Base-by-base conservation (phyloP, 2,113 vertebrate genomes). In the Phocoena sinus region DNA sequence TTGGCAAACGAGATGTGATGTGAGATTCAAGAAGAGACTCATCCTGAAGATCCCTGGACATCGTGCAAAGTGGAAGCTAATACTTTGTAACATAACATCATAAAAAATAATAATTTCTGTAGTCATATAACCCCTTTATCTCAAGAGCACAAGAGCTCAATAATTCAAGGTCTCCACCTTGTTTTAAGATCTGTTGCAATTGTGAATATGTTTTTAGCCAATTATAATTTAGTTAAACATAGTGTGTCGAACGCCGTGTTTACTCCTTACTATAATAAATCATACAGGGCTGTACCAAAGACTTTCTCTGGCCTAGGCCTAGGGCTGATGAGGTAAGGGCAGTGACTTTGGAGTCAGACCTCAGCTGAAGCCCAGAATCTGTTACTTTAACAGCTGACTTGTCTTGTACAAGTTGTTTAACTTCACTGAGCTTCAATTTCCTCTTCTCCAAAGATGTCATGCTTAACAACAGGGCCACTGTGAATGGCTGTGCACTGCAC, bases 181-280 rank as follows among this genome's bases (percentile, higher is more conserved):
- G 44, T 81, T 86, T 94, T 86, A 95, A 76, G 60, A 53, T 28
- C 56, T 56, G 15, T 68, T 76, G 9, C 21, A 76, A 65, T 53
- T 83, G 41, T 77, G 73, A 87, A 50, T 86, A 28, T 79, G 36
- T 71, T 23, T 44, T 80, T 68, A 85, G 47, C 11, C 41, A 89
- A 76, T 76, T 90, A 58, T 44, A 60, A 84, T 79, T 62, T 56
- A 95, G 18, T 96, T 74, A 90, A 95, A 76, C 31, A 91, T n/a
- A 53, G 73, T 56, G 11, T 65, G 6, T 50, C 62, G 63, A 68
- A 76, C 18, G 36, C 10, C 53, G 28, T 65, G 31, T 76, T 81
- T 63, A 91, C 31, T 50, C n/a, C 18, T 58, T 33, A 33, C 28
- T 85, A n/a, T 70, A 70, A 50, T 77, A 33, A 26, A 11, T 82